Evolutionary conservation across 1,140 invertebrate species (phyloP).

Genomic region (Steinernema khuongi): DNA sequence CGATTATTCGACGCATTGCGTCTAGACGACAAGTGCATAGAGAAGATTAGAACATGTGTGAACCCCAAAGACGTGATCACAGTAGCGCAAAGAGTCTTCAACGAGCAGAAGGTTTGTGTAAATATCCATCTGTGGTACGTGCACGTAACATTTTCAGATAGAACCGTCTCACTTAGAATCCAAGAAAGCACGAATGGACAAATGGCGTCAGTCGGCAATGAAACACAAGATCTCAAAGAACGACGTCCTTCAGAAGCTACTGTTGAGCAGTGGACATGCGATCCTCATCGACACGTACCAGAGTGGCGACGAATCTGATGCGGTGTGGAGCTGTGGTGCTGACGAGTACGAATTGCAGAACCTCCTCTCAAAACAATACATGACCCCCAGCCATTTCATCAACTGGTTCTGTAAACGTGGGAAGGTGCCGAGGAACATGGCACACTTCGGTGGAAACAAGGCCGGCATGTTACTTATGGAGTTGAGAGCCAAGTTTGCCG

Average conservation of each 20-base stretch:
- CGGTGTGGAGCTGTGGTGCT: constrained; percentile 39
- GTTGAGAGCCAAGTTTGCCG: constrained; percentile 50
- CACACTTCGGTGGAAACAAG: constrained; percentile 51
- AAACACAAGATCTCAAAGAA: constrained; percentile 56
- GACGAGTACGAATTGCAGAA: constrained; percentile 55
- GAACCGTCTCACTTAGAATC: constrained; percentile 38
- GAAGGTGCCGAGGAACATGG: constrained; percentile 37
- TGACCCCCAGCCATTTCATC: constrained; percentile 43
- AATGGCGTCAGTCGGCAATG: constrained; percentile 58
- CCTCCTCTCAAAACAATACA: constrained; percentile 50
- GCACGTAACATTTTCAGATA: constrained; percentile 37
- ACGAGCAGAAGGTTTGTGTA: constrained; percentile 36
- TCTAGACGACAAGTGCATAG: constrained; percentile 46
- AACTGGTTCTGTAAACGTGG: constrained; percentile 45
- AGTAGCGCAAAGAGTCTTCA: constrained; percentile 45
- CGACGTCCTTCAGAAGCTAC: constrained; percentile 49
- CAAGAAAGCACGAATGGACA: constrained; percentile 46
- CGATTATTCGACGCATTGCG: constrained; percentile 53
- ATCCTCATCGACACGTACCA: constrained; percentile 45
- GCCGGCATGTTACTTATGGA: constrained; percentile 56
- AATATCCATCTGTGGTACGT: constrained; percentile 18
- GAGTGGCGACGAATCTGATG: constrained; percentile 9
- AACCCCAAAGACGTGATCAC: constrained; percentile 42
- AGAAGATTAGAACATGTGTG: constrained; percentile 55
- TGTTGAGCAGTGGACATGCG: constrained; percentile 53